Conservation (phyloP, 1,140 invertebrate genomes). For the Caenorhabditis brenneri region DNA sequence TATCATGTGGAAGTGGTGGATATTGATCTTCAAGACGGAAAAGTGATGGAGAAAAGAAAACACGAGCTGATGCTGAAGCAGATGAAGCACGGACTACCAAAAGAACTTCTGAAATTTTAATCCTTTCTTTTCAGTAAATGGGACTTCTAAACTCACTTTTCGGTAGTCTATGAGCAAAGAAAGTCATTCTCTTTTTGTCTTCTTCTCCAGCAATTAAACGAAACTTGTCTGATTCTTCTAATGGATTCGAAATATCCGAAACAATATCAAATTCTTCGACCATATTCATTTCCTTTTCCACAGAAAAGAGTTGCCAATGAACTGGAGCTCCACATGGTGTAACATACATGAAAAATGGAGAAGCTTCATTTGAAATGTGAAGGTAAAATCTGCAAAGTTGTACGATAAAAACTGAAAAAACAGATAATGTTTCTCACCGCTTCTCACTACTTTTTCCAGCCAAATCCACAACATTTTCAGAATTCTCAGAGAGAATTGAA, state of each 20-base stretch:
- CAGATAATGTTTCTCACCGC: neutral
- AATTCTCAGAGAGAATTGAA: neutral
- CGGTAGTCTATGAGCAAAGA: slow-evolving; percentile 19
- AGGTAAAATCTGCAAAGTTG: slow-evolving; percentile 51
- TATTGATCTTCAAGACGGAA: slow-evolving; percentile 44
- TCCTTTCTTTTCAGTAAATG: neutral
- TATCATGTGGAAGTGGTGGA: slow-evolving; percentile 50
- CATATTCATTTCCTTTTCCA: slow-evolving; percentile 7
- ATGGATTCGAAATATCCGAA: slow-evolving; percentile 3
- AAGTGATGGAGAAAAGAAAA: slow-evolving; percentile 41
- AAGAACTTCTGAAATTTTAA: slow-evolving; percentile 14
- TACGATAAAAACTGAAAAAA: neutral
- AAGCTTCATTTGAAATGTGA: slow-evolving; percentile 17
- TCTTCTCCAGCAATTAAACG: slow-evolving; percentile 49
- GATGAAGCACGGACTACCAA: slow-evolving; percentile 35
- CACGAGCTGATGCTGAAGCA: slow-evolving; percentile 21
- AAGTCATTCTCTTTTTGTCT: slow-evolving; percentile 50
- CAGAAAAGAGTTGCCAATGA: slow-evolving; percentile 53
- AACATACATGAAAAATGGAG: slow-evolving; percentile 52
- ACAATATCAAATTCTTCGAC: neutral
- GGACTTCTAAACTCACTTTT: slow-evolving; percentile 13
- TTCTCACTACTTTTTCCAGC: neutral
- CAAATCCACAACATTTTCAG: neutral
- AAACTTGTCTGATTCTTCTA: slow-evolving; percentile 17
- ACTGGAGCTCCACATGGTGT: slow-evolving; percentile 50